Evolutionary conservation across 2,888 invertebrate genomes (phyloP), one percentile per base, ranked within the genome.

Genomic region (Parnassius orleans): DNA sequence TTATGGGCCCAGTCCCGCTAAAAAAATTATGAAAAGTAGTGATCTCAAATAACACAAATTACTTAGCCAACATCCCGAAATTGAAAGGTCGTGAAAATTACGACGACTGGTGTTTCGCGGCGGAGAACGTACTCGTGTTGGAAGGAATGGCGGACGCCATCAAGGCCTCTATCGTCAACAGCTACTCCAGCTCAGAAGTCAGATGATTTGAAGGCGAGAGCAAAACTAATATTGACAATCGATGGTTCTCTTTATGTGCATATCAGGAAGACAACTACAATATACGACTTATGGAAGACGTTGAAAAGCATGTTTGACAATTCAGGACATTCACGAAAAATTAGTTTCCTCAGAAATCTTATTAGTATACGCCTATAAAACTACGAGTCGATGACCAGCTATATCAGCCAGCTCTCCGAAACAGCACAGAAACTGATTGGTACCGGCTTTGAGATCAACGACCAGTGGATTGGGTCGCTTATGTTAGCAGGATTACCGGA

Each of bases 201-300:
- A 57, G 65, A 65, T 1, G 64, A 68, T 61, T n/a, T 15, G 10
- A 71, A 71, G 50, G 67, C 69, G 1, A 68, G 57, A 56, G 69
- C 69, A 1, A 70, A 72, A 19, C 10, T 72, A 14, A 60, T 70
- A 9, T 44, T 72, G 19, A 72, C 71, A 0, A 69, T 71, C 9
- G 71, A 70, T 19, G 41, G 68, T 9, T 65, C 67, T 10, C 42
- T 68, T 19, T 72, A 65, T 41, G 69, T 68, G 3, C 72, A 72
- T 48, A 69, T 70, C 9, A 72, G 66, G 44, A 50, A 60, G 12
- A 57, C 47, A 9, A 12, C 33, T 2, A 67, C 64, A 19, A 51
- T 64, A 41, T 52, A 60, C 1, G 53, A 53, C 9, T 58, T 70
- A n/a, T 69, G 71, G 70, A 54, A 47, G 1, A 72, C 58, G 5